Percentiles rank a stretch among this genome's conserved stretches.
These are phyloP conservation scores for Smittia aterrima DNA, from an alignment of 2,888 invertebrate genomes.

Conservation along the genomic window DNA sequence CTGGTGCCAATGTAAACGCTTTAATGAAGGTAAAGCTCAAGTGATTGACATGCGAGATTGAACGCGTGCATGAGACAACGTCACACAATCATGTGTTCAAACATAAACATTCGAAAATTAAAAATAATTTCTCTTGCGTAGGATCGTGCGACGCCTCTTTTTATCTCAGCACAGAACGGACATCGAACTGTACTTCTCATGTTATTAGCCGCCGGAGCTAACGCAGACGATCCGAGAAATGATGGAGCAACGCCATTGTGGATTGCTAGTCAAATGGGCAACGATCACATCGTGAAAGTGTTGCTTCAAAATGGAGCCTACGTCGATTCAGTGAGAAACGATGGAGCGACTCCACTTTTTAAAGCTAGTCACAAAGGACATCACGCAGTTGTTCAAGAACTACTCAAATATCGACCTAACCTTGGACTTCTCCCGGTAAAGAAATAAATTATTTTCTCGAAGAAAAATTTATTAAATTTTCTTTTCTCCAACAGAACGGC, in stretches of 20 bases:
- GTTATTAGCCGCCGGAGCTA: constrained; percentile 71
- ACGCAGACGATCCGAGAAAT: constrained; percentile 69
- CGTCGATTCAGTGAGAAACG: constrained; percentile 78
- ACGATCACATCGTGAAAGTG: constrained; percentile 73
- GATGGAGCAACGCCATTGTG: constrained; percentile 89
- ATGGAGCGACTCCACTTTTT: constrained; percentile 86
- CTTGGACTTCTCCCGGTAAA: constrained; percentile 77
- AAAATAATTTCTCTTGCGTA: constrained; percentile 50
- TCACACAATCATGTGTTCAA: neutral
- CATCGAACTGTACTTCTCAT: constrained; percentile 76
- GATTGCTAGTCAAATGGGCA: constrained; percentile 96
- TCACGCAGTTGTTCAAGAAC: constrained; percentile 77
- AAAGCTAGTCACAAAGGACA: constrained; percentile 96
- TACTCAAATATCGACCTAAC: constrained; percentile 79
- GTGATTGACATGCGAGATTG: neutral
- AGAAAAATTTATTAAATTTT: neutral
- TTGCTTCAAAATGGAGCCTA: constrained; percentile 75
- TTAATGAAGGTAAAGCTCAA: constrained; percentile 71
- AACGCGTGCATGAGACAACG: neutral
- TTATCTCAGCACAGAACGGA: constrained; percentile 92
- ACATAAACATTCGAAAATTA: neutral
- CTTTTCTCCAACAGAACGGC: constrained; percentile 68
- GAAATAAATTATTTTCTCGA: neutral
- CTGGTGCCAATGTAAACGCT: constrained; percentile 77
- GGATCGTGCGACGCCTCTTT: constrained; percentile 89